Evolutionary conservation across 1,140 invertebrate species (phyloP).

Genomic region (Aphidius gifuensis): DNA sequence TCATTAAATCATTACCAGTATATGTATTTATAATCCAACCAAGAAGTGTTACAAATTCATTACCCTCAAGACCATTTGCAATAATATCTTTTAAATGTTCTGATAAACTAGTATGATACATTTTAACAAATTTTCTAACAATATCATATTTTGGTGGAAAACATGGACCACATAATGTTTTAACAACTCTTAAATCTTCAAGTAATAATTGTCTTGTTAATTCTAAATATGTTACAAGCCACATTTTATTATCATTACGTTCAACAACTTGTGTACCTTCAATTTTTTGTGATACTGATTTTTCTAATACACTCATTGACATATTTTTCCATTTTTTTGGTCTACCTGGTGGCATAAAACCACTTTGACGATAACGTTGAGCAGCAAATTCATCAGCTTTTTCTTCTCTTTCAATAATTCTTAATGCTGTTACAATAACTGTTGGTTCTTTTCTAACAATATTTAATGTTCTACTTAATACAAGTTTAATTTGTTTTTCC

Average conservation of each 20-base stretch:
- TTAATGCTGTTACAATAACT: slow-evolving; percentile 90
- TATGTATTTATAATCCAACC: slow-evolving; percentile 91
- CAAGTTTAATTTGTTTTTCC: slow-evolving; percentile 87
- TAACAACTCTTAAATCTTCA: slow-evolving; percentile 89
- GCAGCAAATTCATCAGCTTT: slow-evolving; percentile 80
- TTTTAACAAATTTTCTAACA: slow-evolving; percentile 82
- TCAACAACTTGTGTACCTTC: slow-evolving; percentile 93
- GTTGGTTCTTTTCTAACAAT: slow-evolving; percentile 94
- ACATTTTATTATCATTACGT: slow-evolving; percentile 88
- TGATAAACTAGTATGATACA: slow-evolving; percentile 90
- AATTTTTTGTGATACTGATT: slow-evolving; percentile 78
- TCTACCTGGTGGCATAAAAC: slow-evolving; percentile 89
- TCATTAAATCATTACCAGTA: slow-evolving; percentile 79
- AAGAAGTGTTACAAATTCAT: slow-evolving; percentile 92
- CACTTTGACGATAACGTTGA: slow-evolving; percentile 73
- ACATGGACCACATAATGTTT: slow-evolving; percentile 88
- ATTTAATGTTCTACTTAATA: slow-evolving; percentile 86
- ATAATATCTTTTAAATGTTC: slow-evolving; percentile 86
- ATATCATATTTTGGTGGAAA: slow-evolving; percentile 97
- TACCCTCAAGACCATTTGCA: slow-evolving; percentile 83
- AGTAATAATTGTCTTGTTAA: slow-evolving; percentile 84
- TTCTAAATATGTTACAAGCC: slow-evolving; percentile 80
- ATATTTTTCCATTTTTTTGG: slow-evolving; percentile 91
- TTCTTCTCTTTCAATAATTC: slow-evolving; percentile 97
- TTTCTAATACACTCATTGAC: slow-evolving; percentile 79